phyloP scores from a whole-genome alignment of 2,113 vertebrate species.

The Vanacampus margaritifer region DNA sequence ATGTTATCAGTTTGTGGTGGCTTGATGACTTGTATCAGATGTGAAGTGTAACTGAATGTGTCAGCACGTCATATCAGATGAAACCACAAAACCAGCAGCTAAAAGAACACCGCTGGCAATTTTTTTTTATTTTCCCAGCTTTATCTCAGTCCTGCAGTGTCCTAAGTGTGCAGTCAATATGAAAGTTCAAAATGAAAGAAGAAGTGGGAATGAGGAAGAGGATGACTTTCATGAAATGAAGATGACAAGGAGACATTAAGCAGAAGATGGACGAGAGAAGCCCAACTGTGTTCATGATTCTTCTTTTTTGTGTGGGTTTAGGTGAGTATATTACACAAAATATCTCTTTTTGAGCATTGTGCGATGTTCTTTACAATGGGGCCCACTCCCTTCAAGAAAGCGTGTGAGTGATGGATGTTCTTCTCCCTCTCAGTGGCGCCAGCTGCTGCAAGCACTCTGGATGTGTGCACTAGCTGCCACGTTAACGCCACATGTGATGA shows the following conservation, averaged over 20 bases:
- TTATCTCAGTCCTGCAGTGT: constrained; percentile 22
- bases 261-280: constrained; percentile 39
- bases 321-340: constrained; percentile 19
- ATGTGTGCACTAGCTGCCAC: constrained; percentile 86
- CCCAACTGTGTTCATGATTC: constrained; percentile 6
- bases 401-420: not conserved
- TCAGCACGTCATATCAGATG: constrained; percentile 51
- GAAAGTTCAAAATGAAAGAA: constrained; percentile 25
- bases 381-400: not conserved
- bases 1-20: constrained; percentile 59
- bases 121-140: not conserved
- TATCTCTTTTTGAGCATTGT: not conserved
- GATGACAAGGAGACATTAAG: constrained; percentile 11
- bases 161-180: constrained; percentile 1
- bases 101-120: constrained; percentile 23
- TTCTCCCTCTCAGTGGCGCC: constrained; percentile 21
- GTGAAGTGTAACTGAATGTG: constrained; percentile 48
- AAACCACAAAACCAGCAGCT: constrained; percentile 42
- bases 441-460: constrained; percentile 34
- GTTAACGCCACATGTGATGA: constrained; percentile 81
- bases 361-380: not conserved
- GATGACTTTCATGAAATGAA: constrained; percentile 15
- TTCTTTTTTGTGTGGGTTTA: constrained; percentile 38
- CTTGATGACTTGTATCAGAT: constrained; percentile 17
- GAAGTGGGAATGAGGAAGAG: constrained; percentile 32